These are phyloP conservation scores for Dolichoris vasculosae DNA, from an alignment of 1,140 invertebrate species.

Conservation along the genomic window DNA sequence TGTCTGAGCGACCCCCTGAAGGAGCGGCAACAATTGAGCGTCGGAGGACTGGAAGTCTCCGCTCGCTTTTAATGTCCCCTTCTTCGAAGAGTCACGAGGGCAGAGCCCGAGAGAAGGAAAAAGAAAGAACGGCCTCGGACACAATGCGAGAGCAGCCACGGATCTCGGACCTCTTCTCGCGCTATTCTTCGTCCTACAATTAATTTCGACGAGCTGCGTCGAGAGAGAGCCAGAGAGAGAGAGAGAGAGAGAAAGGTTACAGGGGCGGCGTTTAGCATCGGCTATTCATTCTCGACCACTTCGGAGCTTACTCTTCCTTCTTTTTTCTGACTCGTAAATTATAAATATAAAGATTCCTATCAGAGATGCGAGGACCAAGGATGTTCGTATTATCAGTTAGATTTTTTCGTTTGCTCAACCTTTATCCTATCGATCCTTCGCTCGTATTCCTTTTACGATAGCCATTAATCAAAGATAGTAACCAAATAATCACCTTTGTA, in stretches of 20 bases:
- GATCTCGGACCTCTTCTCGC: constrained; percentile 41
- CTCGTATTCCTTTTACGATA: no score
- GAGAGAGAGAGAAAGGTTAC: neutral
- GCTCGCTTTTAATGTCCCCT: neutral
- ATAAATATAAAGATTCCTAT: neutral
- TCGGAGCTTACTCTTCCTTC: neutral
- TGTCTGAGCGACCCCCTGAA: neutral
- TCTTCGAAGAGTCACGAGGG: constrained; percentile 44
- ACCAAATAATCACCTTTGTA: no score
- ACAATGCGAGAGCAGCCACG: constrained; percentile 58
- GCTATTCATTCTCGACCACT: constrained; percentile 26
- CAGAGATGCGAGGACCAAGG: neutral
- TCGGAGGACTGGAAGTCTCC: neutral
- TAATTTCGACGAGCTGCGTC: constrained; percentile 20
- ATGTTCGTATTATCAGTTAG: neutral
- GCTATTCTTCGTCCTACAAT: constrained; percentile 53
- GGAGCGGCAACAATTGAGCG: neutral
- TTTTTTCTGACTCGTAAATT: neutral
- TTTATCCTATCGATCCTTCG: neutral
- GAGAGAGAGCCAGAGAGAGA: no score
- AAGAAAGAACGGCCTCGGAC: constrained; percentile 55
- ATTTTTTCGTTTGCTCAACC: neutral
- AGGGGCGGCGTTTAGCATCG: neutral
- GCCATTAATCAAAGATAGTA: no score
- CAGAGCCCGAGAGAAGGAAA: constrained; percentile 51